Percentiles rank a stretch among this genome's conserved stretches.
Conservation (phyloP, 2,888 invertebrate genomes). For the Scaptomyza flava region DNA sequence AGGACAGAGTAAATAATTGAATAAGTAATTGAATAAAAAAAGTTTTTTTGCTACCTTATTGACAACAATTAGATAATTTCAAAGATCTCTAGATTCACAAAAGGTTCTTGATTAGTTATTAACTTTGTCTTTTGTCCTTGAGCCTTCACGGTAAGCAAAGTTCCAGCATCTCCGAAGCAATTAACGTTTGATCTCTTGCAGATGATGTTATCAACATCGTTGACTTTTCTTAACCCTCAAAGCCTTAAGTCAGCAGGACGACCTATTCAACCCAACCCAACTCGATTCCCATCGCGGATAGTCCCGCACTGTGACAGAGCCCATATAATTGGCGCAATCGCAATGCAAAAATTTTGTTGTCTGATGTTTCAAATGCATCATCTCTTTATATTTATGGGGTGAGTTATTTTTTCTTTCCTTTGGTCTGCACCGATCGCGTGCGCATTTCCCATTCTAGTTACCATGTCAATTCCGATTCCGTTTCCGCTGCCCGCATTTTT, state of each 20-base stretch:
- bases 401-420: constrained; percentile 45
- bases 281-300: constrained; percentile 22
- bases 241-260: constrained; percentile 36
- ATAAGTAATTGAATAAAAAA: too few species aligned
- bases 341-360: constrained; percentile 67
- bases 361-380: constrained; percentile 65
- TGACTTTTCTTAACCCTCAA: constrained; percentile 51
- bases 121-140: constrained; percentile 26
- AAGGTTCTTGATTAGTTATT: constrained; percentile 16
- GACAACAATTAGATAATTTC: constrained; percentile 11
- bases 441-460: constrained; percentile 45
- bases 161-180: constrained; percentile 12
- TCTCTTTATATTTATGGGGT: constrained; percentile 52
- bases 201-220: constrained; percentile 55
- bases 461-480: constrained; percentile 39
- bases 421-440: constrained; percentile 71
- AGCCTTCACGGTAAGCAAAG: constrained; percentile 1
- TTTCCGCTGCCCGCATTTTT: constrained; percentile 74
- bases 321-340: constrained; percentile 70
- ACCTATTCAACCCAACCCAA: constrained; percentile 11
- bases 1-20: too few species aligned
- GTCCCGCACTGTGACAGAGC: constrained; percentile 47
- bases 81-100: background rate
- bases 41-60: too few species aligned
- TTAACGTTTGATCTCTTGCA: constrained; percentile 65